These are phyloP conservation scores for Tiliacea citrago DNA, from an alignment of 2,888 invertebrate genomes.

Conservation along the genomic window DNA sequence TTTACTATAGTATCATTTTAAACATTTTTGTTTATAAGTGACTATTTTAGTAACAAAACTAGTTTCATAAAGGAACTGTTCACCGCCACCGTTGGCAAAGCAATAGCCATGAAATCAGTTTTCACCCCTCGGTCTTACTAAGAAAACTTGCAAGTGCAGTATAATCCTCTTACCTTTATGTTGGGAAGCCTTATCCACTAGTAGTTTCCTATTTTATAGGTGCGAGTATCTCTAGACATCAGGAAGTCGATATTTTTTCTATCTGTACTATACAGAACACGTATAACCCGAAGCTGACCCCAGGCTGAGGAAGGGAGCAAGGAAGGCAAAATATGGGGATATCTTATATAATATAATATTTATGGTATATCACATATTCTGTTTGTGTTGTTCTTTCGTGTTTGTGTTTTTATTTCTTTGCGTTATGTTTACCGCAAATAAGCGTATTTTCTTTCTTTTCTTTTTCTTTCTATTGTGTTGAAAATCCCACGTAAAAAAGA, in stretches of 20 bases:
- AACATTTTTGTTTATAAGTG: not conserved
- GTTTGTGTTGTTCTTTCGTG: too few relatives aligned
- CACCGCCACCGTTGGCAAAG: slow-evolving; percentile 47
- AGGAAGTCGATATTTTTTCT: slow-evolving; percentile 28
- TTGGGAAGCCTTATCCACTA: slow-evolving; percentile 77
- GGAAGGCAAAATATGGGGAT: too few relatives aligned
- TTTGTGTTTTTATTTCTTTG: too few relatives aligned
- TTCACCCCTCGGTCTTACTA: slow-evolving; percentile 62
- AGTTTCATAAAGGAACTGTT: slow-evolving; percentile 4
- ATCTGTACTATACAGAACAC: too few relatives aligned
- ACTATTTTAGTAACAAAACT: not conserved
- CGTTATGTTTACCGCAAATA: too few relatives aligned
- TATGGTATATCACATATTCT: not conserved
- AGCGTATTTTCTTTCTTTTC: too few relatives aligned
- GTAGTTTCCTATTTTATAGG: slow-evolving; percentile 46
- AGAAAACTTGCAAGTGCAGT: slow-evolving; percentile 80
- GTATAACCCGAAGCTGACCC: too few relatives aligned
- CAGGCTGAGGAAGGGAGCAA: too few relatives aligned
- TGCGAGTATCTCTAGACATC: not conserved
- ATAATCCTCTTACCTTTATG: slow-evolving; percentile 80
- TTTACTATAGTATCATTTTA: not conserved
- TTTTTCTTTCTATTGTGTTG: not conserved
- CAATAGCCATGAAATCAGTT: slow-evolving; percentile 77
- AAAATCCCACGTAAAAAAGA: not conserved
- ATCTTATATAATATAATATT: too few relatives aligned